Base-by-base conservation (phyloP, 2,113 vertebrate genomes). In the Nannobrachium achirus region DNA sequence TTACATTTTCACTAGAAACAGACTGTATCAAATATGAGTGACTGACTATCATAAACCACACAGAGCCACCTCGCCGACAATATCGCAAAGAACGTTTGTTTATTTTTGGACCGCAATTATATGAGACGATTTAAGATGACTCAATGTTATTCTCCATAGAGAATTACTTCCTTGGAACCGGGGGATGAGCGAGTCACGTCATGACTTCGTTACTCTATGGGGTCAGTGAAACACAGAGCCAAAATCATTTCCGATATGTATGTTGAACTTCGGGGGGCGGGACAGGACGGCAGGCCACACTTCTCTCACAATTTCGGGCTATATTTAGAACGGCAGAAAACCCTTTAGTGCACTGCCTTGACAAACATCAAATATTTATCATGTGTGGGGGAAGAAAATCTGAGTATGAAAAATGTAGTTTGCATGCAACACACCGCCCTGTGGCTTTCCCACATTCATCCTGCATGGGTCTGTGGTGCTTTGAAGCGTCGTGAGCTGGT, bases 311-410 rank as follows among this genome's bases (percentile, higher is more conserved):
- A 52, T 67, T 66, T 63, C 11, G 38, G 60, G 71, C 74, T 67
- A 70, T 41, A 70, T 71, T 25, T 18, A 19, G 57, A 72, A 66
- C 58, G 59, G 45, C 75, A 64, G 46, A 65, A 76, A 67, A 68
- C 53, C 72, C 71, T 71, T 60, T 33, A 25, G 18, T 53, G 46
- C 15, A 25, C 46, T 66, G 42, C 53, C 69, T 73, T 16, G 7
- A 38, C 41, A 33, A 33, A 74, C 19, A 78, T 81, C 42, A 76
- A 85, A 80, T 83, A 80, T 83, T 71, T 55, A 81, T 74, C 40
- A 15, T n/a, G 51, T n/a, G 19, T 14, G 10, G 48, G 63, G 40
- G 60, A 45, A 38, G 48, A 39, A 63, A 56, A 33, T 33, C 25
- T 33, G 51, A 57, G 48, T 8, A 62, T 40, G 33, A 63, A 75